phyloP scores from a whole-genome alignment of 2,888 invertebrate species.

The Trypoxylon attenuatum region DNA sequence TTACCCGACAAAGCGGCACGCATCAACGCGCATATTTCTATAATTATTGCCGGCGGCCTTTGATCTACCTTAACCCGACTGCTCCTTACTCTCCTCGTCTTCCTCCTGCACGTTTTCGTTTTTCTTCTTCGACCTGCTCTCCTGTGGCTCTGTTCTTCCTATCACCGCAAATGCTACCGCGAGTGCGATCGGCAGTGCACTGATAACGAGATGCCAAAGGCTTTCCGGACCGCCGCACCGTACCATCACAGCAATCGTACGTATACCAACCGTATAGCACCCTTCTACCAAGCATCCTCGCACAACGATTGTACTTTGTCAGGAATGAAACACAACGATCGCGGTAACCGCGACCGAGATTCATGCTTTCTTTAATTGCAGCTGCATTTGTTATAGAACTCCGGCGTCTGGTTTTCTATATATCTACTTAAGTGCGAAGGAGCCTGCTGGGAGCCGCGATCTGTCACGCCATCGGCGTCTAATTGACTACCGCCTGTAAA shows the following conservation, averaged over 20 bases:
- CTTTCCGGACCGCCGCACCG: background rate
- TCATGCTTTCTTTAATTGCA: slow-evolving; percentile 28
- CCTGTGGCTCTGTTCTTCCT: slow-evolving; percentile 33
- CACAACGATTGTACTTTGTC: no score
- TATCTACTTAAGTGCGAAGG: no score
- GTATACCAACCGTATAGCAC: no score
- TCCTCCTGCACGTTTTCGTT: slow-evolving; percentile 21
- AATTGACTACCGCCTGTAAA: slow-evolving; percentile 9
- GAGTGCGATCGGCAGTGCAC: slow-evolving; percentile 56
- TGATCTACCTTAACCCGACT: slow-evolving; percentile 67
- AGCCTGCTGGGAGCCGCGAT: slow-evolving; percentile 9
- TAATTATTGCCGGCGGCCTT: slow-evolving; percentile 74
- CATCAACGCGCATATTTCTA: slow-evolving; percentile 72
- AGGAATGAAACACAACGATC: background rate
- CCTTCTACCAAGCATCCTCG: no score
- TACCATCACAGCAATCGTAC: background rate
- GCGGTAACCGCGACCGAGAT: slow-evolving; percentile 2
- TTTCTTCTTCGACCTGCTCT: slow-evolving; percentile 42
- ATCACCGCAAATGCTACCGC: slow-evolving; percentile 32
- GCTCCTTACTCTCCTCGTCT: slow-evolving; percentile 36
- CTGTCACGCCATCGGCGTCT: slow-evolving; percentile 9
- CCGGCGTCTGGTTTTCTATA: no score
- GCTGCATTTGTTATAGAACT: slow-evolving; percentile 25
- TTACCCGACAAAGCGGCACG: slow-evolving; percentile 59
- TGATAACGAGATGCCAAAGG: slow-evolving; percentile 66